A percentile compares a stretch with the other conserved stretches of the same genome.
phyloP scores from a whole-genome alignment of 2,797 vertebrate species.

The Aythya fuligula region DNA sequence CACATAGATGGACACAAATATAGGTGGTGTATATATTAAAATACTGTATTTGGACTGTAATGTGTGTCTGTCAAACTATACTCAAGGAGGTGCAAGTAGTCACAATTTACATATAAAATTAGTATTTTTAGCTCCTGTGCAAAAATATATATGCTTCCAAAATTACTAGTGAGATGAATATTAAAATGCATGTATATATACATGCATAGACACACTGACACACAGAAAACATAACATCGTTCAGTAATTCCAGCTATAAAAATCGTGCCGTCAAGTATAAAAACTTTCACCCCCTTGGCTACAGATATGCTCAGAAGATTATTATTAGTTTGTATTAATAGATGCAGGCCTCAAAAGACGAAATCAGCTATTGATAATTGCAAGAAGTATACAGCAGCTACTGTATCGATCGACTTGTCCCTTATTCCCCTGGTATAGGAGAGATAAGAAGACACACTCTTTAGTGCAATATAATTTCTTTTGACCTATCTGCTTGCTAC shows the following conservation, averaged over 20 bases:
- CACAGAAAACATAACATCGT: neutral
- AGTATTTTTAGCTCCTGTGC: neutral
- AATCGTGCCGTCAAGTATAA: constrained; percentile 27
- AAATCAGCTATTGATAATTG: constrained; percentile 99
- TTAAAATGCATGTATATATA: neutral
- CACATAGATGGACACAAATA: neutral
- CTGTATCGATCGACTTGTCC: constrained; percentile 98
- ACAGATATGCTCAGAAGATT: constrained; percentile 84
- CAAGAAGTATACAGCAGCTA: constrained; percentile 95
- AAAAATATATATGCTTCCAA: neutral
- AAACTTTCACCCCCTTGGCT: constrained; percentile 66
- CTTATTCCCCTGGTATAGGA: constrained; percentile 95
- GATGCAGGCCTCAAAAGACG: constrained; percentile 95
- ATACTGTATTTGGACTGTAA: neutral
- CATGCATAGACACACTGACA: too few relatives aligned
- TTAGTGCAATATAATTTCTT: constrained; percentile 99
- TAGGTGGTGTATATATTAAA: neutral
- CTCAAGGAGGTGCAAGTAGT: neutral
- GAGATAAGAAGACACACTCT: constrained; percentile 99
- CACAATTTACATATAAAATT: neutral
- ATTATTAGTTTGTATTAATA: constrained; percentile 98
- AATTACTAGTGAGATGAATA: neutral
- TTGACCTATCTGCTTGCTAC: constrained; percentile 99
- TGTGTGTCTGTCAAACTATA: neutral
- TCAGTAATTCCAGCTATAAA: neutral